Percentiles rank a stretch among this genome's conserved stretches.
Conservation (phyloP, 2,797 vertebrate genomes). For the Typhlichthys subterraneus region DNA sequence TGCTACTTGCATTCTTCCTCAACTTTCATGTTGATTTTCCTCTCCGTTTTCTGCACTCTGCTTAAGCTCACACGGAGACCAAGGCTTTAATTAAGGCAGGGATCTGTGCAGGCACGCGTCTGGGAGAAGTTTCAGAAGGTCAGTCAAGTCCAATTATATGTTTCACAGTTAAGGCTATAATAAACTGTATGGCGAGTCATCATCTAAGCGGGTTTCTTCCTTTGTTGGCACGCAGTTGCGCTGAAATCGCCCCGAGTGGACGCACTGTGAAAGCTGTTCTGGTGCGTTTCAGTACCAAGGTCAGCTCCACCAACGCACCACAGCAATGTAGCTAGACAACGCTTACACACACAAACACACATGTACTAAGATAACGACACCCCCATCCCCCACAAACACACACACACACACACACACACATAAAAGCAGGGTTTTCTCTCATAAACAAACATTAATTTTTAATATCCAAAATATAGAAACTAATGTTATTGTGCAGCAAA, state of each 20-base stretch:
- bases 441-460: no score
- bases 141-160: constrained; percentile 12
- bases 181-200: background rate
- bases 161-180: background rate
- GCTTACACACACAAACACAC: no score
- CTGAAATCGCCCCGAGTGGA: no score
- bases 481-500: no score
- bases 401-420: no score
- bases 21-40: no score
- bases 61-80: constrained; percentile 25
- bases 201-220: background rate
- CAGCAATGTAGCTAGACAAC: background rate
- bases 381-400: no score
- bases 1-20: no score
- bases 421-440: no score
- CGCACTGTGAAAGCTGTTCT: background rate
- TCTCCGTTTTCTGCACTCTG: constrained; percentile 5
- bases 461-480: no score
- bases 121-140: constrained; percentile 7
- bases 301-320: constrained; percentile 23
- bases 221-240: background rate
- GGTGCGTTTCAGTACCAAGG: constrained; percentile 36
- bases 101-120: background rate
- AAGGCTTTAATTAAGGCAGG: constrained; percentile 25
- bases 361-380: background rate